phyloP scores from a whole-genome alignment of 1,140 invertebrate species.

The Drosophila quadrilineata region DNA sequence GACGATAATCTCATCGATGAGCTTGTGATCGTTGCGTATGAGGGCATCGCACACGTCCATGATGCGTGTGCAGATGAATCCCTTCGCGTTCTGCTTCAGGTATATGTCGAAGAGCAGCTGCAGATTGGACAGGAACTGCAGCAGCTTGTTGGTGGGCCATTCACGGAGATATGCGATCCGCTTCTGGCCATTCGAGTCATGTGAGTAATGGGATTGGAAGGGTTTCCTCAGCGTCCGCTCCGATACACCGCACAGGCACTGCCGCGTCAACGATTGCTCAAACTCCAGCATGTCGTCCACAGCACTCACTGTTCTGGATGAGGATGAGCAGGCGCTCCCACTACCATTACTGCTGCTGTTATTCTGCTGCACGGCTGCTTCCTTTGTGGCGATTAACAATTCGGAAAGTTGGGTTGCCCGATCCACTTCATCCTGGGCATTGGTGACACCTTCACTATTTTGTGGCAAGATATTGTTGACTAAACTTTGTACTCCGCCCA shows the following conservation, averaged over 20 bases:
- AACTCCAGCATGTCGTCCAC: slow-evolving; percentile 80
- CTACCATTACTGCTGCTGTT: slow-evolving; percentile 39
- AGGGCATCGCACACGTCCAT: slow-evolving; percentile 90
- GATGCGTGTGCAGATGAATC: slow-evolving; percentile 89
- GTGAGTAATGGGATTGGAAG: slow-evolving; percentile 85
- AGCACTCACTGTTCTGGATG: slow-evolving; percentile 19
- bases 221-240: slow-evolving; percentile 86
- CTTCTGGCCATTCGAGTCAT: slow-evolving; percentile 82
- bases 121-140: slow-evolving; percentile 90
- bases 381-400: slow-evolving; percentile 34
- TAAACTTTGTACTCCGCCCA: slow-evolving; percentile 58
- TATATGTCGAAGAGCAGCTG: slow-evolving; percentile 92
- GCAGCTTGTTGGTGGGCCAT: slow-evolving; percentile 87
- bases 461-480: slow-evolving; percentile 72
- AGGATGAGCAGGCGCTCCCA: neutral
- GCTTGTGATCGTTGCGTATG: slow-evolving; percentile 89
- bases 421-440: slow-evolving; percentile 64
- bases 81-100: slow-evolving; percentile 90
- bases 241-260: slow-evolving; percentile 90
- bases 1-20: slow-evolving; percentile 91
- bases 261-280: slow-evolving; percentile 86
- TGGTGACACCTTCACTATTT: slow-evolving; percentile 15
- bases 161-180: slow-evolving; percentile 84
- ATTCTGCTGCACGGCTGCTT: slow-evolving; percentile 11
- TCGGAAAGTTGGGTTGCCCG: slow-evolving; percentile 63